Evolutionary conservation across 37 sponge, comb jelly and placozoan genomes (phyloP), one percentile per base, ranked within the genome.

Genomic region (Lycopodina hypogea): DNA sequence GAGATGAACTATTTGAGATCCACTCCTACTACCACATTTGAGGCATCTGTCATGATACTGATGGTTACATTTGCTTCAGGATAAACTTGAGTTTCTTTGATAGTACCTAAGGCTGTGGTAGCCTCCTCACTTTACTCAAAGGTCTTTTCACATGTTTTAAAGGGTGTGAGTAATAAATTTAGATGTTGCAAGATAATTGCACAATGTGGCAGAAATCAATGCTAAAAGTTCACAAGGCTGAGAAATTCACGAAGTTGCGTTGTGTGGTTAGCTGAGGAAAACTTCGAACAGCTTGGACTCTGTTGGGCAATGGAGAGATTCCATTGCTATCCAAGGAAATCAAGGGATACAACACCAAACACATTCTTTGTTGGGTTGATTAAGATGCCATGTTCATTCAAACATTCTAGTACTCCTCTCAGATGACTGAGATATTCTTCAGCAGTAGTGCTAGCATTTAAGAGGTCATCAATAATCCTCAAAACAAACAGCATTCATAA

Each of bases 151-250:
- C 45, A 59, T n/a, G n/a, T n/a, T 40, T 2, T 11, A 22, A 56
- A 34, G 58, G 17, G 42, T 2, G 74, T 14, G 8, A 84, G 77
- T 3, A 84, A 71, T 2, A 52, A 4, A 42, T 85, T 59, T 17
- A 85, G 74, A 8, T 74, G 86, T 52, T 65, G 81, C 55, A 74
- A 53, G n/a, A n/a, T 45, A 23, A 52, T 41, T 3, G 88, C 88
- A 53, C 78, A 69, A 37, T 80, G 42, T 14, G 88, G 82, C 0
- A 29, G 42, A 87, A 88, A 26, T 67, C 83, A 36, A 76, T 83
- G 56, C 82, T 82, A 62, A 83, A 88, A 72, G n/a, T n/a, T 81
- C 81, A 87, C 77, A 2, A 87, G 80, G 6, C 83, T 79, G 12
- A 88, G 24, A 69, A 88, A 88, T n/a, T 57, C 38, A 32, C 76